Base-by-base conservation (phyloP, 2,113 vertebrate genomes). In the Emydura subglobosa region DNA sequence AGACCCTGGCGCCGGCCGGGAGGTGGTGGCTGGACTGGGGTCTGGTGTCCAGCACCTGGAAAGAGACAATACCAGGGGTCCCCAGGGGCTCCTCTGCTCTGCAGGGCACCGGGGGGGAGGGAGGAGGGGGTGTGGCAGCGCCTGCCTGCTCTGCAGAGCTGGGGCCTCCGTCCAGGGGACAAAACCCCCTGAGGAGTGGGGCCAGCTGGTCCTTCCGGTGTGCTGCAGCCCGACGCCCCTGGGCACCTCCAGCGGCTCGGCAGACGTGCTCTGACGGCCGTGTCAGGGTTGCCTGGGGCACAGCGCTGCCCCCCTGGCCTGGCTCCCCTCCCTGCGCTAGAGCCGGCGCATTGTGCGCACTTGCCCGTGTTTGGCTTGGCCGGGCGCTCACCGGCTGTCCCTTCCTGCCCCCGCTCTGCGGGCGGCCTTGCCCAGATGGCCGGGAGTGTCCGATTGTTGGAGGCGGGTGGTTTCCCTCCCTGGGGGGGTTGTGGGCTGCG, bases 1-100 rank as follows among this genome's bases (percentile, higher is more conserved):
- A 99, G 93, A 99, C 99, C 61, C 99, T 98, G 1, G 99, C 99
- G 79, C 99, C 99, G 0, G 99, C 99, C 0, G 97, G 98, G 12
- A 99, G 98, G 97, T 98, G 92, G 19, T 97, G 95, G 68, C 99
- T 99, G 0, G 98, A 99, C 94, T 99, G 99, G 0, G 99, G 99
- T 92, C 98, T 98, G 34, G 99, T 95, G 31, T 99, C 99, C 2
- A 99, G 98, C 79, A 99, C 99, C 99, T 99, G 98, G 1, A 49
- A 76, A 55, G 79, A 2, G 47, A 59, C 21, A 68, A 59, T 19
- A 29, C 55, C 27, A 4, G 2, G 65, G 17, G 34, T n/a, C 65
- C 39, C 34, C 9, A 21, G 65, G 85, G 86, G 54, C 82, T 76
- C 80, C 84, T 88, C 65, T 13, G 31, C 47, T 47, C 47, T 47